These are phyloP conservation scores for Ornithoptera priamus DNA, from an alignment of 2,888 invertebrate species.

Conservation along the genomic window DNA sequence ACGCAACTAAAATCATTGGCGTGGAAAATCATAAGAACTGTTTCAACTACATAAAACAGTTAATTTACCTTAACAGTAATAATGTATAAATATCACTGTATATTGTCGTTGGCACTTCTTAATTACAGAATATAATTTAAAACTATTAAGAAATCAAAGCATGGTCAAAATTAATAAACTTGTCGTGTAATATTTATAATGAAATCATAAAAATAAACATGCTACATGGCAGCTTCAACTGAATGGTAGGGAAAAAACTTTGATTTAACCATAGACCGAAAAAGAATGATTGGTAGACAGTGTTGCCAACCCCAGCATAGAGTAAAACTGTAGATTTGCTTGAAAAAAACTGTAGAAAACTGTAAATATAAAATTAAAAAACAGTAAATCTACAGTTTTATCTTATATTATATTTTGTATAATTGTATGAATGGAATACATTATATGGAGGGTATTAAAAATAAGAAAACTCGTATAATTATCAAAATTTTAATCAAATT, in stretches of 20 bases:
- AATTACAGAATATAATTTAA: neutral
- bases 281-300: no score
- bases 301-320: no score
- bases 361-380: no score
- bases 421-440: no score
- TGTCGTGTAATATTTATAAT: neutral
- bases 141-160: slow-evolving; percentile 16
- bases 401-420: no score
- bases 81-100: slow-evolving; percentile 9
- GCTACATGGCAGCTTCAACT: slow-evolving; percentile 24
- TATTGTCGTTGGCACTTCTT: neutral
- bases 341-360: no score
- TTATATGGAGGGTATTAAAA: no score
- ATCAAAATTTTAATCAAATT: no score
- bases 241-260: neutral
- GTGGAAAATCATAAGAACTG: slow-evolving; percentile 27
- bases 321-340: no score
- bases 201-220: slow-evolving; percentile 28
- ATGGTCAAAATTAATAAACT: slow-evolving; percentile 7
- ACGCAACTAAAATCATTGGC: slow-evolving; percentile 17
- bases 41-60: slow-evolving; percentile 23
- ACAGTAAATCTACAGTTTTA: no score
- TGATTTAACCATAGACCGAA: no score
- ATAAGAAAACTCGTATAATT: no score
- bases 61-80: slow-evolving; percentile 21